Percentiles rank a stretch among this genome's conserved stretches.
Evolutionary conservation across 2,797 vertebrate genomes (phyloP).

Genomic region (Erethizon dorsatum): DNA sequence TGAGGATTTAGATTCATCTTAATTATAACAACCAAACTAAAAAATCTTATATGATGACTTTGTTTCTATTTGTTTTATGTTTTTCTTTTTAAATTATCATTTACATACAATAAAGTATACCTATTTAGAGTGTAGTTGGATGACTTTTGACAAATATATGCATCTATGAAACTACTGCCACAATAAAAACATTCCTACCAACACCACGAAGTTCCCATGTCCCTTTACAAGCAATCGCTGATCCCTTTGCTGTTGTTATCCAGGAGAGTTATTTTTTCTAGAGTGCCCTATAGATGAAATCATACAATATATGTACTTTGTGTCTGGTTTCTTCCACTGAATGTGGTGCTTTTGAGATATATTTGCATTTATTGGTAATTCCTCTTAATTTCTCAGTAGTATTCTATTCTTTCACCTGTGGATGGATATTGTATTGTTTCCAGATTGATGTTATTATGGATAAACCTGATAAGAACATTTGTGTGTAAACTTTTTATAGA

Average conservation of each 20-base stretch:
- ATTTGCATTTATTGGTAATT: neutral
- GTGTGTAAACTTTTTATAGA: neutral
- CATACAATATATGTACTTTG: neutral
- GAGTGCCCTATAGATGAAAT: neutral
- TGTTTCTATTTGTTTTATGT: constrained; percentile 2
- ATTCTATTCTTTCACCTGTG: neutral
- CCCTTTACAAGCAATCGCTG: neutral
- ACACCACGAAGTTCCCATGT: neutral
- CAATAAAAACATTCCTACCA: neutral
- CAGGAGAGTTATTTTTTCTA: neutral
- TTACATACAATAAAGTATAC: neutral
- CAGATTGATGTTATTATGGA: neutral
- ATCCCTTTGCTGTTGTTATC: neutral
- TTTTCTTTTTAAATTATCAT: neutral
- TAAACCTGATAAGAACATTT: constrained; percentile 19
- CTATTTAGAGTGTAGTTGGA: neutral
- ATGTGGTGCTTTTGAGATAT: neutral
- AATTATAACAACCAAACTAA: neutral
- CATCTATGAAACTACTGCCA: neutral
- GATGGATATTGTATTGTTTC: neutral
- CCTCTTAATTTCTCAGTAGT: neutral
- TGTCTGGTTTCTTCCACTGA: neutral
- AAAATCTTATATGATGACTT: neutral
- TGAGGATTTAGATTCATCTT: neutral
- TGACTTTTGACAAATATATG: neutral